Evolutionary conservation across 2,113 vertebrate genomes (phyloP).

Genomic region (Anarrhichthys ocellatus): DNA sequence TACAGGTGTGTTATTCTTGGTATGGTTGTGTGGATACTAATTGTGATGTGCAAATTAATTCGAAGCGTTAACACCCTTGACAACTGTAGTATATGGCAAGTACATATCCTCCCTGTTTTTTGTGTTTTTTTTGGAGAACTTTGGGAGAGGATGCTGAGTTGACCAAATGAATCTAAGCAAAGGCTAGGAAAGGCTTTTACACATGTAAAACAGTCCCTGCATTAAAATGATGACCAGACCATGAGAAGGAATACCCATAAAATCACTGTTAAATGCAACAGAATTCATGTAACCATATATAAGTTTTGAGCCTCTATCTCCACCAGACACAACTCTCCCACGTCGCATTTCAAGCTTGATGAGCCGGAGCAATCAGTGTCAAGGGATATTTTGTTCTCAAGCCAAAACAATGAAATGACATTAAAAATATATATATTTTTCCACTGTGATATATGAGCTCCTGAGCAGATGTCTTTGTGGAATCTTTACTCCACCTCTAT

Average conservation of each 20-base stretch:
- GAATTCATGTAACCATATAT: not conserved
- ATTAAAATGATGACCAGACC: not conserved
- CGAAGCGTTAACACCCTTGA: not conserved
- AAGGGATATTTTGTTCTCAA: conserved; percentile 25
- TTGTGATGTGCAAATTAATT: conserved; percentile 3
- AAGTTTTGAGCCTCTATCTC: not conserved
- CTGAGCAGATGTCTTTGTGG: conserved; percentile 28
- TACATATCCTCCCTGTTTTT: not conserved
- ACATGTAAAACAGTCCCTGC: not conserved
- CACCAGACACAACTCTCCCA: conserved; percentile 5
- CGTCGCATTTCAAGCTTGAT: not conserved
- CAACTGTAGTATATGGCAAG: not conserved
- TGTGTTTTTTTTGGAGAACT: not conserved
- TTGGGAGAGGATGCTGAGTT: not conserved
- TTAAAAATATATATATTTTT: conserved; percentile 15
- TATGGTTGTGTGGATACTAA: conserved; percentile 33
- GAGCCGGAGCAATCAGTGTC: conserved; percentile 17
- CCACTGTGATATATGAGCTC: conserved; percentile 31
- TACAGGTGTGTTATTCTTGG: conserved; percentile 30
- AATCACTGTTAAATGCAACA: not conserved
- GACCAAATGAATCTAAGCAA: not conserved
- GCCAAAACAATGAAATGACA: conserved; percentile 9
- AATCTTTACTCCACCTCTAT: conserved; percentile 27
- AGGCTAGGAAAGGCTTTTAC: not conserved
- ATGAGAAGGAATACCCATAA: not conserved